These are phyloP conservation scores for Sylvilagus floridanus DNA, from an alignment of 2,797 vertebrate species.

Conservation along the genomic window DNA sequence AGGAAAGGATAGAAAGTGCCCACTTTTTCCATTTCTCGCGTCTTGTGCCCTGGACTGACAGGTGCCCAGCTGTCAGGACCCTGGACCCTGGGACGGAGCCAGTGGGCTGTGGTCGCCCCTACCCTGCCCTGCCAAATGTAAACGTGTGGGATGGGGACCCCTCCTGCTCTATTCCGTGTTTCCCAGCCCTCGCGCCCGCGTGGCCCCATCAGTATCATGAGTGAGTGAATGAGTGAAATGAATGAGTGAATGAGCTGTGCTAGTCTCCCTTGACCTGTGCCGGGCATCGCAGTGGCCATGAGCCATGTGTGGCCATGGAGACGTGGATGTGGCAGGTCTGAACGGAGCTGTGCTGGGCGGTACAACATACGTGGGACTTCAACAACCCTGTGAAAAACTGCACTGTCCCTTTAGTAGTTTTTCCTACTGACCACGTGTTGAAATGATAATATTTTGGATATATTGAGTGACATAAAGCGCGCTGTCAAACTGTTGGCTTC, in stretches of 20 bases:
- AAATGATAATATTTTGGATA: background rate
- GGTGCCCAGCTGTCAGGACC: background rate
- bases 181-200: background rate
- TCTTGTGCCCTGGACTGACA: background rate
- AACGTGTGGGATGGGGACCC: background rate
- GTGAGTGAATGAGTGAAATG: background rate
- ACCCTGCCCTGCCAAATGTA: background rate
- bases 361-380: background rate
- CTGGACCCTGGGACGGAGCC: background rate
- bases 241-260: background rate
- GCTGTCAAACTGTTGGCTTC: background rate
- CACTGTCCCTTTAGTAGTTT: background rate
- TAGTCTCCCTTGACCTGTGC: background rate
- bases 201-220: accelerated
- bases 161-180: background rate
- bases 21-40: background rate
- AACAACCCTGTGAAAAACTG: background rate
- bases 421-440: background rate
- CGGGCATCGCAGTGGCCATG: background rate
- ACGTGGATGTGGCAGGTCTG: background rate
- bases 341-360: background rate
- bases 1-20: background rate
- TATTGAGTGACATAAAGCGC: background rate
- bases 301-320: background rate
- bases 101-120: background rate